A percentile compares a stretch with the other conserved stretches of the same genome.
Evolutionary conservation across 2,888 invertebrate species (phyloP).

Genomic region (Nudaria mundana): DNA sequence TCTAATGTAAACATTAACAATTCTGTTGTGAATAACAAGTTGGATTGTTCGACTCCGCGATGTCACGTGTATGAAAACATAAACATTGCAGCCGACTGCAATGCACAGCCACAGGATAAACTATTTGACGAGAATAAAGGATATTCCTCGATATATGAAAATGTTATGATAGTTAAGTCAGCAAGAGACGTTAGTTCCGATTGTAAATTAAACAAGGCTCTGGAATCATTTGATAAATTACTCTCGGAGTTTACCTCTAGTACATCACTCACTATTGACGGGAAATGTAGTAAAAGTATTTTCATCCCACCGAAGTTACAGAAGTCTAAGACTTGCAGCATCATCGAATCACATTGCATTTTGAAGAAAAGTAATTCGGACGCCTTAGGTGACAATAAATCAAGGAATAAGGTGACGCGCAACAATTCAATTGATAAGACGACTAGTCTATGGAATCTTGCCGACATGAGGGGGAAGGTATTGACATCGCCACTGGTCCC

Average conservation of each 20-base stretch:
- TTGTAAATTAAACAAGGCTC: conserved; percentile 68
- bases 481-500: conserved; percentile 67
- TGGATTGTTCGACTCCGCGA: conserved; percentile 44
- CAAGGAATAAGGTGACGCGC: conserved; percentile 60
- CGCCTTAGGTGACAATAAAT: conserved; percentile 56
- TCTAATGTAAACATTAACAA: conserved; percentile 45
- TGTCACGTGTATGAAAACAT: conserved; percentile 75
- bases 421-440: conserved; percentile 78
- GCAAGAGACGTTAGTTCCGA: conserved; percentile 40
- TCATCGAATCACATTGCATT: conserved; percentile 85
- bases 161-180: conserved; percentile 65
- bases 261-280: conserved; percentile 47
- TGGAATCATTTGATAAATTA: conserved; percentile 77
- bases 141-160: conserved; percentile 73
- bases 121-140: conserved; percentile 69
- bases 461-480: conserved; percentile 79
- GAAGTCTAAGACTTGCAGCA: conserved; percentile 86
- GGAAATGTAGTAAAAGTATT: conserved; percentile 41
- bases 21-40: conserved; percentile 52
- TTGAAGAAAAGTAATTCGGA: conserved; percentile 81
- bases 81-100: conserved; percentile 52
- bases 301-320: conserved; percentile 81
- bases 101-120: conserved; percentile 43
- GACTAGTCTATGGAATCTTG: conserved; percentile 81
- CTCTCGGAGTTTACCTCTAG: conserved; percentile 65